phyloP scores from a whole-genome alignment of 2,888 invertebrate genomes.

The Adelognathus sp. region DNA sequence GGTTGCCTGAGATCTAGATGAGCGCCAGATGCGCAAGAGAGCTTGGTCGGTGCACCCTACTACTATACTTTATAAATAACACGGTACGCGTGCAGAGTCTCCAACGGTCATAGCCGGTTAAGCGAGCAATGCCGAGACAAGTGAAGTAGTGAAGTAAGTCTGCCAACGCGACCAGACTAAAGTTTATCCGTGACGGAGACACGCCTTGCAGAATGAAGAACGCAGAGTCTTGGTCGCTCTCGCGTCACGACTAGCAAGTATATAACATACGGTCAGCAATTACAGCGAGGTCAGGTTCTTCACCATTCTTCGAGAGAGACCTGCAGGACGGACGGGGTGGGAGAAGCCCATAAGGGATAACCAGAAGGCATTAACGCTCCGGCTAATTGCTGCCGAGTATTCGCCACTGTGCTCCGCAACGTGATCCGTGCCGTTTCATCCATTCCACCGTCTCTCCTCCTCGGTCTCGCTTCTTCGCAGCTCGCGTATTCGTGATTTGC shows the following conservation, averaged over 20 bases:
- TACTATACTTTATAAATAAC: conserved; percentile 19
- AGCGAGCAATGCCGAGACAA: background rate
- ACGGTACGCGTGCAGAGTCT: background rate
- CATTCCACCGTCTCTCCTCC: background rate
- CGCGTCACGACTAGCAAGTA: conserved; percentile 22
- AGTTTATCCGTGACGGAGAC: conserved; percentile 14
- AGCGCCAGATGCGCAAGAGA: background rate
- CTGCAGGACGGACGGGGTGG: background rate
- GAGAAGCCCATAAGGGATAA: conserved; percentile 62
- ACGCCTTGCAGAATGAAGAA: conserved; percentile 28
- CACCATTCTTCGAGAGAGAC: conserved; percentile 60
- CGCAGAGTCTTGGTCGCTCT: conserved; percentile 46
- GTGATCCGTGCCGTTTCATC: conserved; percentile 49
- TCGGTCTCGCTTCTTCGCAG: conserved; percentile 17
- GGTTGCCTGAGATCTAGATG: background rate
- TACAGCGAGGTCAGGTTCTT: conserved; percentile 69
- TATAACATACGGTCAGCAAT: conserved; percentile 61
- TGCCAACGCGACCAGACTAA: conserved; percentile 4
- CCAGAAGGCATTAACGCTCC: conserved; percentile 74
- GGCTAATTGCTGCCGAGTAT: conserved; percentile 75
- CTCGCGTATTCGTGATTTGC: conserved; percentile 26
- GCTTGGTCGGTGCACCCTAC: background rate
- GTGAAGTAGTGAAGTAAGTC: conserved; percentile 22
- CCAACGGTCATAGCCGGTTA: background rate
- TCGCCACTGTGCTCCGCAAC: conserved; percentile 64